Evolutionary conservation across 2,888 invertebrate species (phyloP).

Genomic region (Trisateles emortualis): DNA sequence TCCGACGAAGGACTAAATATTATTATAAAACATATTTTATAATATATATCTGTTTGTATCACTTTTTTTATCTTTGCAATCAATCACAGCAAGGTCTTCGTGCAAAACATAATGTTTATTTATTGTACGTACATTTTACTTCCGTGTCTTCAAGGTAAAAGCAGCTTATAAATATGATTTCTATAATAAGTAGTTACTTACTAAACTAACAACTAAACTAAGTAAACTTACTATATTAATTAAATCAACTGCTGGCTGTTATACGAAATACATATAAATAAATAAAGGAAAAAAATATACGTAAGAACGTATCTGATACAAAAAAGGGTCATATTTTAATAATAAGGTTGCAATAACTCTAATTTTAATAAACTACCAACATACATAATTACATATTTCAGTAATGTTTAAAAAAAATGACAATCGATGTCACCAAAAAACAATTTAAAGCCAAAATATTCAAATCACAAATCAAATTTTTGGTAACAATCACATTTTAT

Average conservation of each 20-base stretch:
- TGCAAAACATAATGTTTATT: background rate
- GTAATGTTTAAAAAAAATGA: too few relatives aligned
- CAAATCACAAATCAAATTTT: slow-evolving; percentile 34
- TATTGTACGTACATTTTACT: background rate
- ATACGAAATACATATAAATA: background rate
- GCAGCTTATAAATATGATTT: too few relatives aligned
- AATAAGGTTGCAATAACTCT: too few relatives aligned
- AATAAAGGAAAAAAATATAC: slow-evolving; percentile 1
- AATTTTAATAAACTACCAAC: too few relatives aligned
- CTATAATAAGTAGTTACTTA: too few relatives aligned
- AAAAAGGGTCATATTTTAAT: too few relatives aligned
- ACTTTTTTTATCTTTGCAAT: background rate
- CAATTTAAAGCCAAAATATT: slow-evolving; percentile 5
- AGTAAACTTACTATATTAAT: background rate
- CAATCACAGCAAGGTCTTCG: background rate
- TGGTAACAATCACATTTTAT: slow-evolving; percentile 42
- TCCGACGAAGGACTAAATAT: too few relatives aligned
- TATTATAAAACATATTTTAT: background rate
- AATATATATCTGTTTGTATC: background rate
- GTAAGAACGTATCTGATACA: too few relatives aligned
- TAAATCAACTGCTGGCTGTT: background rate
- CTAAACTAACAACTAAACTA: background rate
- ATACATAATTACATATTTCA: too few relatives aligned
- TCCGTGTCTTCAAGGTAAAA: background rate
- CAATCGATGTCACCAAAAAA: slow-evolving; percentile 14